Evolutionary conservation across 2,888 invertebrate genomes (phyloP), one percentile per base, ranked within the genome.

Genomic region (Erpobdella octoculata): DNA sequence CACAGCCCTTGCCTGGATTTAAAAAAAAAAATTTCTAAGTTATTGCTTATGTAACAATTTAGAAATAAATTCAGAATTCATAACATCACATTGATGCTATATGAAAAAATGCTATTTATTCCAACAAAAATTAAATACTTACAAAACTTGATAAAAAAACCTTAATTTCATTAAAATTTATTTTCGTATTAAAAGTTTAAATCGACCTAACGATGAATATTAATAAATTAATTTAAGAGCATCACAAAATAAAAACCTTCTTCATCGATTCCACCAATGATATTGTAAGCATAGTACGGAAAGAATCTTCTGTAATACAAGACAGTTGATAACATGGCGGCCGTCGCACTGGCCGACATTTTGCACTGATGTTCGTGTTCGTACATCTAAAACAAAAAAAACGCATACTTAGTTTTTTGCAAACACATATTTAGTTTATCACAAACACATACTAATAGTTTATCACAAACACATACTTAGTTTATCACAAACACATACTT

Each of bases 231-330:
- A n/a, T n/a, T n/a, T n/a, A n/a, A n/a, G n/a, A n/a, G n/a, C n/a
- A n/a, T n/a, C 12, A 15, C n/a, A n/a, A n/a, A n/a, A n/a, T n/a
- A n/a, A n/a, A n/a, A 77, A 84, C 86, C 97, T 75, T 95, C 89
- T 37, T 88, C 88, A 84, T 97, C 95, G 70, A 98, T 68, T n/a
- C 98, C 98, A 68, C 92, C 97, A 71, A 99, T 85, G 64, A 97
- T 88, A 81, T 95, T 96, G 36, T 92, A 91, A 31, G 96, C 90
- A 81, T 96, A 98, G 83, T 96, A 97, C 0, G 98, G 98, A 84
- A 99, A 99, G 85, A 99, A 98, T 72, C 98, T 88, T 79, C 93
- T 91, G 83, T 93, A 91, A 82, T 98, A 98, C 78, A 99, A 86
- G 86, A 94, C 90, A 4, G 93, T 94, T 0, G 96, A 92, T 21